These are phyloP conservation scores for Rhodinocichla rosea DNA, from an alignment of 2,113 vertebrate genomes.

Conservation along the genomic window DNA sequence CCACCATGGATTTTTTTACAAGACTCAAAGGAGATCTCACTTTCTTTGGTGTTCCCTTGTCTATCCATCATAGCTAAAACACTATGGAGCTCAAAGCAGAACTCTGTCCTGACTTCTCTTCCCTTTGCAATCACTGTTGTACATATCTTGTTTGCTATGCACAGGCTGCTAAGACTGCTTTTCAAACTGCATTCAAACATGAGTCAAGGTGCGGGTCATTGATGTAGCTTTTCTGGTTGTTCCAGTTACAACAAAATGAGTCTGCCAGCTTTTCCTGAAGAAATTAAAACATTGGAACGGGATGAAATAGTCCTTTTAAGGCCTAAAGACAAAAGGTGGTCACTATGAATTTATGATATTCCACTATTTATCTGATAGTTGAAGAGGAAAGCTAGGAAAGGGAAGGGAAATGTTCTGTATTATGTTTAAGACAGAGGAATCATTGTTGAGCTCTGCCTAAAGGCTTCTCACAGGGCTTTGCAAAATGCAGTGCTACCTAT, in stretches of 20 bases:
- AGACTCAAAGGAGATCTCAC: neutral
- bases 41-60: neutral
- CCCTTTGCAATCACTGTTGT: neutral
- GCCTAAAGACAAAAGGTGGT: neutral
- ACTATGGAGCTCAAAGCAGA: neutral
- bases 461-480: neutral
- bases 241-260: neutral
- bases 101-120: neutral
- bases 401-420: neutral
- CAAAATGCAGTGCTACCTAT: neutral
- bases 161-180: neutral
- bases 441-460: neutral
- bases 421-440: neutral
- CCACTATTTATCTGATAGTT: neutral
- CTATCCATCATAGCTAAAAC: neutral
- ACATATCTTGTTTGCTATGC: neutral
- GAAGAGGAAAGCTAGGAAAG: neutral
- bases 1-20: neutral
- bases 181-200: neutral
- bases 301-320: neutral
- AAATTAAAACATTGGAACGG: neutral
- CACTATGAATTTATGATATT: neutral
- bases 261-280: neutral
- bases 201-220: neutral
- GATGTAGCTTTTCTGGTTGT: neutral